Conservation (phyloP, 2,888 invertebrate species). For the Gonocerus acuteangulatus region DNA sequence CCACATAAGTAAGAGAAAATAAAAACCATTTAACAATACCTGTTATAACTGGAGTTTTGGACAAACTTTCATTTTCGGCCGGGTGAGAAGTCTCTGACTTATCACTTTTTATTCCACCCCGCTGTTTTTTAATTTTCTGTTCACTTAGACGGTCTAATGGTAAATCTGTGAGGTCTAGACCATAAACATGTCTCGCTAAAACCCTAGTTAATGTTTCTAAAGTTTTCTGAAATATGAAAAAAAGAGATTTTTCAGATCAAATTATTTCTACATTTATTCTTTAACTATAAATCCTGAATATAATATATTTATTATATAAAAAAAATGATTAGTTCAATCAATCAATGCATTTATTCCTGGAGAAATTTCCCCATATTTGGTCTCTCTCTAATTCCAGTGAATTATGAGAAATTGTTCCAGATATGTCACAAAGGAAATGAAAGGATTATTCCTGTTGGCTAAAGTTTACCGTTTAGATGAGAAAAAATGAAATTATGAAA, state of each 20-base stretch:
- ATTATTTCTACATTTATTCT: too few relatives aligned
- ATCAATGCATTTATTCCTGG: too few relatives aligned
- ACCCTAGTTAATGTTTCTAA: conserved; percentile 93
- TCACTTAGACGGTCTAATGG: conserved; percentile 71
- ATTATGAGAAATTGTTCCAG: too few relatives aligned
- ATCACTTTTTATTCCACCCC: conserved; percentile 39
- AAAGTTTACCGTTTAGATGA: too few relatives aligned
- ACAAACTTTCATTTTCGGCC: conserved; percentile 22
- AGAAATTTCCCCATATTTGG: too few relatives aligned
- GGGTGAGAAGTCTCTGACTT: conserved; percentile 26
- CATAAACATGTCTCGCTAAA: conserved; percentile 88
- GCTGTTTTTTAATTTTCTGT: conserved; percentile 63
- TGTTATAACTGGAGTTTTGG: conserved; percentile 24
- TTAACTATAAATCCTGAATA: background rate
- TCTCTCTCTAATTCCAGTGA: too few relatives aligned
- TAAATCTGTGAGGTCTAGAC: conserved; percentile 80
- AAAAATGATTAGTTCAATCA: background rate
- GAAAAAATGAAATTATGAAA: too few relatives aligned
- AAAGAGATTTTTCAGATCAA: too few relatives aligned
- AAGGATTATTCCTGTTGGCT: too few relatives aligned
- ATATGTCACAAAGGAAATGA: too few relatives aligned
- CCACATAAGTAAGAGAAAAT: too few relatives aligned
- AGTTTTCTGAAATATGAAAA: conserved; percentile 61
- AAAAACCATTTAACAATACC: too few relatives aligned
- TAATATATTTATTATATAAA: background rate